phyloP scores from a whole-genome alignment of 37 sponge, comb jelly and placozoan genomes.

The Chondrilla cf. caribensis region DNA sequence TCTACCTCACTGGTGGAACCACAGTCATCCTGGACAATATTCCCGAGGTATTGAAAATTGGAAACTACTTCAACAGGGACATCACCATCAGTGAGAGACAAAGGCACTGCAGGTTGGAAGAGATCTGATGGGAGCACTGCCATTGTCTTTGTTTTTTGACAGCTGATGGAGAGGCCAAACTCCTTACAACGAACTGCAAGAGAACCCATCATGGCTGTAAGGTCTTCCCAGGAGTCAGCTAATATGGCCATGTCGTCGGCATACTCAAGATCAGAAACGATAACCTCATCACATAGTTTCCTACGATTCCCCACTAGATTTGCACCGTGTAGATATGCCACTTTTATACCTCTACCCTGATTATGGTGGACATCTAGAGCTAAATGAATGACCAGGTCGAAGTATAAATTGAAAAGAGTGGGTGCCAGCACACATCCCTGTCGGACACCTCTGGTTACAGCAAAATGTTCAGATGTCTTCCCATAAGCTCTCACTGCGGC shows the following conservation, averaged over 20 bases:
- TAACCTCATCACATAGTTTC: background rate
- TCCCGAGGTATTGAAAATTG: no score
- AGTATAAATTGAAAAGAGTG: conserved; percentile 11
- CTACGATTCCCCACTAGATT: background rate
- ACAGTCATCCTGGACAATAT: no score
- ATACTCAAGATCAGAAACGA: background rate
- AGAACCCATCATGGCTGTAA: background rate
- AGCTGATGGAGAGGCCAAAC: conserved; percentile 17
- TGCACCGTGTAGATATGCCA: background rate
- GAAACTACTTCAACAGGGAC: no score
- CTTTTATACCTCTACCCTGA: background rate
- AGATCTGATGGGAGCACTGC: conserved; percentile 10
- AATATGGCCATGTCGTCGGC: conserved; percentile 15
- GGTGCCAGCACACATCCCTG: conserved; percentile 24
- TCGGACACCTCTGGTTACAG: background rate
- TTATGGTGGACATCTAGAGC: background rate
- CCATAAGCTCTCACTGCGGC: conserved; percentile 19
- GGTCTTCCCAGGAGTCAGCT: conserved; percentile 18
- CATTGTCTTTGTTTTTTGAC: conserved; percentile 15
- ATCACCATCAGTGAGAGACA: no score
- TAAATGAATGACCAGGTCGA: conserved; percentile 1
- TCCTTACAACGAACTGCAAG: background rate
- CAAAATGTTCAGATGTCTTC: conserved; percentile 1
- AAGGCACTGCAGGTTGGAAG: no score
- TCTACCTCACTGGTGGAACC: no score